Base-by-base conservation (phyloP, 2,888 invertebrate genomes). In the Patella caerulea region DNA sequence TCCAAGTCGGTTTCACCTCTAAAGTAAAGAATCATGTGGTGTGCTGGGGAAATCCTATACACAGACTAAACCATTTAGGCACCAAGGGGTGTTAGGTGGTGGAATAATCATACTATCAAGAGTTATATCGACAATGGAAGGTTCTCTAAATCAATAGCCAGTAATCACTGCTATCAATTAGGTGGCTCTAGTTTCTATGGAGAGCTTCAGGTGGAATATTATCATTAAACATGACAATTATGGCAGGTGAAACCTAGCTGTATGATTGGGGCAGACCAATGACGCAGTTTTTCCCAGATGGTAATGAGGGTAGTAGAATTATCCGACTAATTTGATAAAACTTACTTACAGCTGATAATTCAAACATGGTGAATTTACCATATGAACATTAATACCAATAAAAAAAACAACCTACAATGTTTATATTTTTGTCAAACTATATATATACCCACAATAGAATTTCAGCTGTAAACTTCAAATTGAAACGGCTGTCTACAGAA, bases 11-110 rank as follows among this genome's bases (percentile, higher is more conserved):
- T 65, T 65, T 65, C 65, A 65, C 65, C 65, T 65, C 65, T 65
- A 65, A 65, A 65, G 24, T 65, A 65, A 65, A 65, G 65, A 65
- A 19, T 65, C 65, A 65, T 65, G 65, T 24, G 65, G 65, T 24
- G 19, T 65, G 65, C 65, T 65, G 65, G 65, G 65, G 65, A 65
- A 65, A 65, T 65, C 65, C 65, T 65, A 65, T 65, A 65, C 65
- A 65, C 24, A 24, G 65, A 65, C 19, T 19, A 24, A 65, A 65
- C 65, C 65, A 65, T 65, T 65, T 12, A 24, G 65, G 65, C 65
- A 65, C 65, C 65, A 24, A 19, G 65, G 65, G 65, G 12, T 19
- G 65, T 65, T 24, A 65, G 65, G 65, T 65, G 12, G 65, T 65
- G 19, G 24, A 45, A 45, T 45, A 45, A 45, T 45, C 45, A 45